A percentile compares a stretch with the other conserved stretches of the same genome.
Evolutionary conservation across 1,140 invertebrate species (phyloP).

Genomic region (Bombyx mandarina): DNA sequence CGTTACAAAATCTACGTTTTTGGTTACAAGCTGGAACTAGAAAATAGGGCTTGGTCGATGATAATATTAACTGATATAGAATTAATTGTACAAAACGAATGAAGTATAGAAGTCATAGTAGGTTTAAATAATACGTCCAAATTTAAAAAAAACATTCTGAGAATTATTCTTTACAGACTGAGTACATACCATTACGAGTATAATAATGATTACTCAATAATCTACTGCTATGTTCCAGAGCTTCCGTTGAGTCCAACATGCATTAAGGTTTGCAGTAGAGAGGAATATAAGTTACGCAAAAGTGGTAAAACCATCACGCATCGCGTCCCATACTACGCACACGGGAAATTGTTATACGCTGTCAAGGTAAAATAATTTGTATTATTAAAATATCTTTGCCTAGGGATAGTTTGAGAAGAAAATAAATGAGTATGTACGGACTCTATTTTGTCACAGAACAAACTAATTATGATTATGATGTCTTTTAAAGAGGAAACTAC

Average conservation of each 20-base stretch:
- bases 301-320: conserved; percentile 23
- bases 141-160: not conserved
- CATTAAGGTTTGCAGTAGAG: conserved; percentile 51
- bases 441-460: too few species aligned
- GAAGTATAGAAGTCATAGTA: too few species aligned
- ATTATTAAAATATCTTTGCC: not conserved
- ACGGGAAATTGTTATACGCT: conserved; percentile 52
- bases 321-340: conserved; percentile 36
- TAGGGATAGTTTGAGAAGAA: too few species aligned
- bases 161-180: not conserved
- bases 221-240: not conserved
- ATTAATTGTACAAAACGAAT: too few species aligned
- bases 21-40: too few species aligned
- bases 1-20: too few species aligned
- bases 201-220: not conserved
- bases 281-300: conserved; percentile 41
- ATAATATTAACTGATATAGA: too few species aligned
- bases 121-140: not conserved
- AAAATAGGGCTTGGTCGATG: too few species aligned
- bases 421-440: too few species aligned
- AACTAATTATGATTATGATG: too few species aligned
- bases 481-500: too few species aligned
- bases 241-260: conserved; percentile 11
- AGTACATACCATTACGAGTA: not conserved
- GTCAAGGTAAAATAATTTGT: conserved; percentile 44